Base-by-base conservation (phyloP, 2,113 vertebrate genomes). In the Hystrix brachyura region DNA sequence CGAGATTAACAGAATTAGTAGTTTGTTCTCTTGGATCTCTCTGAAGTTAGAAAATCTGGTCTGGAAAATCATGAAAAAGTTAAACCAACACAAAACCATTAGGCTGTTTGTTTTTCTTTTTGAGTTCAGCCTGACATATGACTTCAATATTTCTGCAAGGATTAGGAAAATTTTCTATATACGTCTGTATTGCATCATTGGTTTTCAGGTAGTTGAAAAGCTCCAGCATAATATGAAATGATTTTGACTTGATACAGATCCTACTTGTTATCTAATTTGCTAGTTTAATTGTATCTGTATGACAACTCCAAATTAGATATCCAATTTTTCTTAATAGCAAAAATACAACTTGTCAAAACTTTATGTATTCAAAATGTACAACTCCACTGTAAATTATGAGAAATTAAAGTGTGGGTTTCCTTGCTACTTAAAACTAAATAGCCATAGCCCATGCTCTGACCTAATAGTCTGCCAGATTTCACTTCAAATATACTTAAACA, bases 91-190 rank as follows among this genome's bases (percentile, higher is more conserved):
- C 27, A 82, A 71, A 90, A 85, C 53, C 71, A 71, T 90, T 78
- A 95, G 74, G 32, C 85, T 93, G 17, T 85, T 97, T 97, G 27
- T 72, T 97, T 97, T 90, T 80, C 55, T 88, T 80, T 51, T 88
- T 87, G 78, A 94, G 29, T 90, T 91, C 81, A 65, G 46, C 3
- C 53, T 46, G 8, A 87, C 65, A 64, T 29, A 93, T n/a, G 46
- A 92, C 29, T 93, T 92, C 46, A 95, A 48, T 96, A 95, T 97
- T 96, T 97, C 95, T 32, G 51, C 7, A 86, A 94, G 87, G 76
- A 85, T 92, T 91, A 86, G 43, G 69, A 79, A 90, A 48, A 87
- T 65, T 97, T 94, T 95, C 78, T 94, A 9, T 65, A 79, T 78
- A 92, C 93, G 89, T 97, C 64, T 65, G 5, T 62, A 53, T 69